These are phyloP conservation scores for Trimorus sp. DNA, from an alignment of 2,888 invertebrate species.

Conservation along the genomic window DNA sequence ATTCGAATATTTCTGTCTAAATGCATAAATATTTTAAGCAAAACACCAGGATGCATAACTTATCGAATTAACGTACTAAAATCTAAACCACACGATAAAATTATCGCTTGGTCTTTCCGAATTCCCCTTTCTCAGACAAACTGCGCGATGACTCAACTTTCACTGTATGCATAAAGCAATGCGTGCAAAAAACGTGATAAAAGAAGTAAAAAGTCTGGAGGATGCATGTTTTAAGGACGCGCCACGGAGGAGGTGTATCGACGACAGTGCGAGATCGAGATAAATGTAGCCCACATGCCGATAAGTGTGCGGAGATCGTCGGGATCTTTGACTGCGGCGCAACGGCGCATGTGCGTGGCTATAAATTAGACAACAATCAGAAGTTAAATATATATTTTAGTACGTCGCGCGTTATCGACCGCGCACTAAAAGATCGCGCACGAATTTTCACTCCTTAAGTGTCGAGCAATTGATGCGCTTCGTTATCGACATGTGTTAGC, in stretches of 20 bases:
- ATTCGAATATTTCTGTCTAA: too few relatives aligned
- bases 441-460: conserved; percentile 48
- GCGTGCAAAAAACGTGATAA: too few relatives aligned
- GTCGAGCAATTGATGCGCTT: conserved; percentile 43
- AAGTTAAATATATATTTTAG: conserved; percentile 56
- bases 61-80: not conserved
- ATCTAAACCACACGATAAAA: not conserved
- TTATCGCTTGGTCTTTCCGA: too few relatives aligned
- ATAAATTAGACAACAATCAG: conserved; percentile 58
- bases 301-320: conserved; percentile 54
- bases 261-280: conserved; percentile 56
- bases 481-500: conserved; percentile 39
- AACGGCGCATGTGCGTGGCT: conserved; percentile 42
- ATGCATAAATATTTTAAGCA: too few relatives aligned
- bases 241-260: conserved; percentile 47
- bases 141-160: conserved; percentile 38
- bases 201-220: conserved; percentile 29
- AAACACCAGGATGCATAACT: too few relatives aligned
- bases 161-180: conserved; percentile 18
- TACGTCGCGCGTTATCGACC: conserved; percentile 37
- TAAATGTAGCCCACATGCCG: conserved; percentile 60
- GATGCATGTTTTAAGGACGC: conserved; percentile 47
- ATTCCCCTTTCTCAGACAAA: conserved; percentile 11
- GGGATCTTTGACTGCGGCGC: conserved; percentile 43
- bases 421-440: conserved; percentile 29